Base-by-base conservation (phyloP, 2,797 vertebrate genomes). In the Neosalanx taihuensis region DNA sequence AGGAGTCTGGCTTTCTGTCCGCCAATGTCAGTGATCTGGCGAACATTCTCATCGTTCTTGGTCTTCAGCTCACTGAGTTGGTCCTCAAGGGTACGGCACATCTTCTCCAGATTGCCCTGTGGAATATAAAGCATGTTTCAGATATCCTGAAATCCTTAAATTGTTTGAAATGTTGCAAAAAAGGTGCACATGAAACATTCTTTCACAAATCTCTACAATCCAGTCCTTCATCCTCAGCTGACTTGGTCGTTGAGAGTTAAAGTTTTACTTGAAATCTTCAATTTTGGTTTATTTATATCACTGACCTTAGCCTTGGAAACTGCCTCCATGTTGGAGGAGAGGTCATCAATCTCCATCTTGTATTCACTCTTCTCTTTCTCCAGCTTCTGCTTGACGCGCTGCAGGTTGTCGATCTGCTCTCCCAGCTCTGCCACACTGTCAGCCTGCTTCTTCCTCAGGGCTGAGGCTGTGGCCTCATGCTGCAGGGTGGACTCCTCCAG, bases 401-500 rank as follows among this genome's bases (percentile, higher is more conserved):
- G 67, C 18, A 68, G 67, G 30, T 68, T 68, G 30, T 68, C 93
- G 0, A 93, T 92, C 84, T 94, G 93, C 76, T 94, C 93, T 74
- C 92, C 92, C 2, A 93, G 90, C 81, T 94, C 94, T 0, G 91
- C 93, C 3, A 91, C 80, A 0, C 83, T 93, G 67, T 94, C 93
- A 0, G 88, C 89, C 0, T 94, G 93, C 88, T 94, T 94, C 84
- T 94, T 95, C 4, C 90, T 58, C 4, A 94, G 86, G 1, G 93
- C 35, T 0, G 92, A 88, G 0, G 85, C 74, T 0, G 85, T 94
- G 73, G 92, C 91, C 73, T 94, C 94, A 0, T 94, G 92, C 85
- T 94, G 93, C 66, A 95, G 84, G 1, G 91, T 95, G 79, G 94
- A 79, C 85, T 94, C 93, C 73, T 94, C 92, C 6, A 94, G 90